Evolutionary conservation across 2,113 vertebrate species (phyloP), one percentile per base, ranked within the genome.

Genomic region (Phoxinus phoxinus): DNA sequence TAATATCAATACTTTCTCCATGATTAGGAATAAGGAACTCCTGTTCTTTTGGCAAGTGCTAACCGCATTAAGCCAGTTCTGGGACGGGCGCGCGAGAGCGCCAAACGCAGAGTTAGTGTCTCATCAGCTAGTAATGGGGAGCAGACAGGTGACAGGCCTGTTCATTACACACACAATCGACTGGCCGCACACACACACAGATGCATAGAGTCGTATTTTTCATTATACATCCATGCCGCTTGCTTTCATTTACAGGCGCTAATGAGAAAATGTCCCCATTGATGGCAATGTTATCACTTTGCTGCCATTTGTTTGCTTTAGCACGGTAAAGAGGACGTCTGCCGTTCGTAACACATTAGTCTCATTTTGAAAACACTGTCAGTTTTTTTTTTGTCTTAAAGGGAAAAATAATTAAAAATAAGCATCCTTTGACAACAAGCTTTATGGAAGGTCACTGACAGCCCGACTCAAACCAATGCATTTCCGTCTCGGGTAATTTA

Each of bases 1-100:
- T 96, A 95, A 96, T 96, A 96, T 96, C 95, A 94, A 96, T 97
- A 97, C 92, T 93, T 96, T 94, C 93, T 93, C 93, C 94, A 94
- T 97, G 96, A 97, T 97, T 96, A 97, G 94, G 91, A 96, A 95
- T 95, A 95, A 95, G 93, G 92, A 94, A 93, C 90, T 94, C 86
- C 88, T 86, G 85, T 90, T 88, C 90, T 82, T 35, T 87, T 93
- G 95, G 90, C 94, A 95, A 94, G 95, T 93, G 93, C 96, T 96
- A 96, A 96, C 86, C 35, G 56, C 87, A 90, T 93, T 93, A 93
- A 92, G 91, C 87, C 91, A 13, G 86, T 81, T 59, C 84, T 84
- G 79, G 84, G 86, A 84, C 84, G 59, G 72, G 76, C 79, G 72
- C 27, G 86, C 88, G 84, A 72, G 74, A 84, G 85, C 74, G 87